Percentiles rank a stretch among this genome's conserved stretches.
Conservation (phyloP, 2,113 vertebrate genomes). For the Oplegnathus fasciatus region DNA sequence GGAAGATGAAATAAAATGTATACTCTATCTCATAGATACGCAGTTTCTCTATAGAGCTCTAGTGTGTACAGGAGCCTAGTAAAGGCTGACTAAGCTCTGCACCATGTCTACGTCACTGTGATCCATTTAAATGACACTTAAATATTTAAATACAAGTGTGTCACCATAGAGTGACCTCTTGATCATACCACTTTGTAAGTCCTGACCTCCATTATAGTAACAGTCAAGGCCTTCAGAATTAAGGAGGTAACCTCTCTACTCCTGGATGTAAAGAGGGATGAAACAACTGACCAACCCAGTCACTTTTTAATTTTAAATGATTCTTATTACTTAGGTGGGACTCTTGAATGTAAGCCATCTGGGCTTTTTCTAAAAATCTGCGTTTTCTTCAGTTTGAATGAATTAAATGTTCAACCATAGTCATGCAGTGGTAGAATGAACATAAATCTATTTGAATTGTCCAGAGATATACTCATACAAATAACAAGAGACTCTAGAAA, state of each 20-base stretch:
- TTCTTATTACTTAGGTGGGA: background rate
- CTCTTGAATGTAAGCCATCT: background rate
- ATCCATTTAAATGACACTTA: background rate
- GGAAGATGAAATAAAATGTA: background rate
- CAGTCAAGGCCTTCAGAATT: background rate
- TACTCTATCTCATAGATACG: background rate
- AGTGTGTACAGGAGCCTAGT: background rate
- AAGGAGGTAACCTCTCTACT: background rate
- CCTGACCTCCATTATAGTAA: conserved; percentile 10
- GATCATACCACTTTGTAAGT: conserved; percentile 24
- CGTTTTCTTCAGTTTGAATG: background rate
- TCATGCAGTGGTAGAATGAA: background rate
- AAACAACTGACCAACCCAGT: background rate
- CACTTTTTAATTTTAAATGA: background rate
- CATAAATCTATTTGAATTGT: background rate
- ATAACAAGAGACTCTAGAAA: background rate
- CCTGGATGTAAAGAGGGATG: background rate
- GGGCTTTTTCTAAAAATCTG: background rate
- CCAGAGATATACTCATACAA: background rate
- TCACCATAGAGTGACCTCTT: background rate
- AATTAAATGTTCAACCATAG: background rate
- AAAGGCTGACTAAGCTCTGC: background rate
- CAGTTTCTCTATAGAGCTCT: background rate
- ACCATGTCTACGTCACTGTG: background rate
- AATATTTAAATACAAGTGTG: conserved; percentile 8